Percentiles rank a stretch among this genome's conserved stretches.
Conservation (phyloP, 1,140 invertebrate genomes). For the Trachymyrmex cornetzi region DNA sequence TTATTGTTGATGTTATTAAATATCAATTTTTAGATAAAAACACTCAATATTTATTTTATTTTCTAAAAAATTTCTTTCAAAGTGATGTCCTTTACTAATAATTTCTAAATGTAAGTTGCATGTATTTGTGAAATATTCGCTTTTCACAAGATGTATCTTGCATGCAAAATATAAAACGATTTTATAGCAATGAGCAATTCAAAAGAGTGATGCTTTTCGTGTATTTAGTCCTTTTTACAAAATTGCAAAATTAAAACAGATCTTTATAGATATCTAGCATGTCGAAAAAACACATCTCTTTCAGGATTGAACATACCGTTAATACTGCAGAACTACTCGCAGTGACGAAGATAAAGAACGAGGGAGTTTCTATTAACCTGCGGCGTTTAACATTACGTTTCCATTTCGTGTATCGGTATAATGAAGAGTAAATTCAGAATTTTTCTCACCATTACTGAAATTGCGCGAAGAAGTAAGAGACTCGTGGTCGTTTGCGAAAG, state of each 20-base stretch:
- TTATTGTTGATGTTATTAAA: not conserved
- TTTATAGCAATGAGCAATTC: not conserved
- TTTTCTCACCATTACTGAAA: slow-evolving; percentile 27
- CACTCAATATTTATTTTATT: not conserved
- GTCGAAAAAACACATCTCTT: slow-evolving; percentile 14
- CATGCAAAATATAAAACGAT: slow-evolving; percentile 40
- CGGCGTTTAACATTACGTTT: slow-evolving; percentile 43
- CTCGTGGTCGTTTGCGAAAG: slow-evolving; percentile 38
- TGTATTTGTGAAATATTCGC: not conserved
- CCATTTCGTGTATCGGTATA: slow-evolving; percentile 17
- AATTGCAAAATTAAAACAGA: not conserved
- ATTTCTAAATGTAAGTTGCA: slow-evolving; percentile 13
- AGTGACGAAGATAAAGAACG: slow-evolving; percentile 13
- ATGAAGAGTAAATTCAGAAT: slow-evolving; percentile 46
- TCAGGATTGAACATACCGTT: slow-evolving; percentile 19
- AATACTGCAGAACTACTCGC: slow-evolving; percentile 13
- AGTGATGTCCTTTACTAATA: not conserved
- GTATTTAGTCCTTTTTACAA: slow-evolving; percentile 20
- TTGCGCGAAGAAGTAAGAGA: slow-evolving; percentile 33
- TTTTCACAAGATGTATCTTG: slow-evolving; percentile 19
- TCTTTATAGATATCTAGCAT: slow-evolving; percentile 2
- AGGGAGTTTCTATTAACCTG: slow-evolving; percentile 30
- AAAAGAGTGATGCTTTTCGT: not conserved
- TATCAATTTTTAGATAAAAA: not conserved
- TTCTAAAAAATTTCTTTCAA: not conserved